phyloP scores from a whole-genome alignment of 2,113 vertebrate species.

The Pteruthius melanotis region DNA sequence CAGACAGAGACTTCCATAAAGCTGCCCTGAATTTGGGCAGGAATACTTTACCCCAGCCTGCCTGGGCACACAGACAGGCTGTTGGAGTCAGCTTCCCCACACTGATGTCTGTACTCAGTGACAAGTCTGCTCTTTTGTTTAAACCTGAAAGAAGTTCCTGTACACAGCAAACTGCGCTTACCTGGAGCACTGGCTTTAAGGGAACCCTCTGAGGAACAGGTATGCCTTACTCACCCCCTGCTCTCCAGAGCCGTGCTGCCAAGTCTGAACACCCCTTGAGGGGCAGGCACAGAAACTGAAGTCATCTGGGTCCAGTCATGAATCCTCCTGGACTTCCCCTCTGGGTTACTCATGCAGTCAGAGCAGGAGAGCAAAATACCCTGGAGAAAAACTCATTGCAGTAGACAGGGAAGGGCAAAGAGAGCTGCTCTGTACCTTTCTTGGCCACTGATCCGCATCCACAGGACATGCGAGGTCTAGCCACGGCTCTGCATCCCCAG shows the following conservation, averaged over 20 bases:
- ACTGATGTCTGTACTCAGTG: background rate
- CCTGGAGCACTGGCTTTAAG: background rate
- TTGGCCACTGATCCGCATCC: background rate
- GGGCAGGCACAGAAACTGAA: background rate
- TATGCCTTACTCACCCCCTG: background rate
- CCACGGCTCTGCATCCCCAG: background rate
- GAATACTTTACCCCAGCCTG: background rate
- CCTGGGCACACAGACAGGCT: background rate
- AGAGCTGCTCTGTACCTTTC: background rate
- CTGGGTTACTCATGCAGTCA: background rate
- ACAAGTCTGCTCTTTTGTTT: background rate
- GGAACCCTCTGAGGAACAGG: background rate
- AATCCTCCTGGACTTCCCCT: background rate
- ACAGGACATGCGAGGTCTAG: background rate
- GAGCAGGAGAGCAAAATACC: background rate
- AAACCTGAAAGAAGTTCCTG: background rate
- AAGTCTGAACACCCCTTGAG: background rate
- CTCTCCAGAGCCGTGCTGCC: background rate
- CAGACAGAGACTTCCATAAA: background rate
- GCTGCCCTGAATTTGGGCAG: background rate
- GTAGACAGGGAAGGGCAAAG: background rate
- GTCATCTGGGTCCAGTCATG: background rate
- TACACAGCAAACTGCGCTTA: background rate
- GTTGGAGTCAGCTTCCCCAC: background rate
- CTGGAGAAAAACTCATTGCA: background rate